Conservation (phyloP, 2,797 vertebrate genomes). For the Philypnodon macrostomus region DNA sequence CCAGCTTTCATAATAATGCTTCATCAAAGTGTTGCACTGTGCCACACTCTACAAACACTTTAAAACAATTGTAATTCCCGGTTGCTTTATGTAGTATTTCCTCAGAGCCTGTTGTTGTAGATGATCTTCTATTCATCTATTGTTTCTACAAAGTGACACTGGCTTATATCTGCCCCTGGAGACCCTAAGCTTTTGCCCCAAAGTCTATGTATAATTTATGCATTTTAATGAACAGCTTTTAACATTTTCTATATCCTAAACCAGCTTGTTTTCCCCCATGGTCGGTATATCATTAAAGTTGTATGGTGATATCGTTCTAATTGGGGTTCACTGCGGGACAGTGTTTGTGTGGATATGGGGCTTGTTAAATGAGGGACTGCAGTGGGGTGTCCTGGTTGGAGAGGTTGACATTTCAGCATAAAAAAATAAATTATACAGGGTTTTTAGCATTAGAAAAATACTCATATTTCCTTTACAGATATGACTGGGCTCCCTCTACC, state of each 20-base stretch:
- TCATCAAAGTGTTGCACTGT: conserved; percentile 58
- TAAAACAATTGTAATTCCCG: conserved; percentile 48
- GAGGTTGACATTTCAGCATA: conserved; percentile 26
- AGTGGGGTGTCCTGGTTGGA: conserved; percentile 23
- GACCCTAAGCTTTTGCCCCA: conserved; percentile 48
- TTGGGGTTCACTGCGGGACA: conserved; percentile 54
- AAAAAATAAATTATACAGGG: too few species aligned
- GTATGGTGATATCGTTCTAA: conserved; percentile 72
- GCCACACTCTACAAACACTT: conserved; percentile 50
- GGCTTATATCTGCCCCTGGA: conserved; percentile 57
- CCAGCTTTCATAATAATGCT: conserved; percentile 52
- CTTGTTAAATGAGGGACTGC: conserved; percentile 60
- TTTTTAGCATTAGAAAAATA: too few species aligned
- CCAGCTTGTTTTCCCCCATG: conserved; percentile 62
- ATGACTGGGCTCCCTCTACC: too few species aligned
- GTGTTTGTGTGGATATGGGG: conserved; percentile 34
- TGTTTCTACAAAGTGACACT: conserved; percentile 62
- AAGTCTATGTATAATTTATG: conserved; percentile 71
- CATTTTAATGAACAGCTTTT: conserved; percentile 73
- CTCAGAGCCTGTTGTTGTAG: conserved; percentile 48
- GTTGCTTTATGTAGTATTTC: conserved; percentile 54
- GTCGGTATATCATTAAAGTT: conserved; percentile 73
- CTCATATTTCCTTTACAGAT: too few species aligned
- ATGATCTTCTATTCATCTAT: conserved; percentile 45
- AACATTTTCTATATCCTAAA: conserved; percentile 78